Percentiles rank a stretch among this genome's conserved stretches.
Conservation (phyloP, 2,797 vertebrate species). For the Enteromius radiatus region DNA sequence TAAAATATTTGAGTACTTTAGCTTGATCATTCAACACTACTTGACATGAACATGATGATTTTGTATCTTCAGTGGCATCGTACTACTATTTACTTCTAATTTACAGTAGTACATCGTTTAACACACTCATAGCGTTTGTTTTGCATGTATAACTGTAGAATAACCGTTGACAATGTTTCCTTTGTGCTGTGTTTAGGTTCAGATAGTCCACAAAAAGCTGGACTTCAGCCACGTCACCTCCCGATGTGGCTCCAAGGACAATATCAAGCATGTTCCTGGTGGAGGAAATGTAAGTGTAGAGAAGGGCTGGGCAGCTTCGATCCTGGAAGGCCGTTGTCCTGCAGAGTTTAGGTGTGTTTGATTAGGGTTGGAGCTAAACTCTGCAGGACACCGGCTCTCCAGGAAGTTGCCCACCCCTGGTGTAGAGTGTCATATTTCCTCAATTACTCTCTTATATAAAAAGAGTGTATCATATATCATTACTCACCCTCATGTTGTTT, state of each 20-base stretch:
- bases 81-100: slow-evolving; percentile 13
- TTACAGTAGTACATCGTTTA: slow-evolving; percentile 8
- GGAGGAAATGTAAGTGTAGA: slow-evolving; percentile 95
- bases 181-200: slow-evolving; percentile 88
- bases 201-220: slow-evolving; percentile 99
- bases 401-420: slow-evolving; percentile 53
- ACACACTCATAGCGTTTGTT: neutral
- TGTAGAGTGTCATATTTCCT: slow-evolving; percentile 52
- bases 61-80: neutral
- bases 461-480: neutral
- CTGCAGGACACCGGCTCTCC: too few relatives aligned
- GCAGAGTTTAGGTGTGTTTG: too few relatives aligned
- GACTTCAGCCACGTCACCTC: slow-evolving; percentile 99
- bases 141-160: neutral
- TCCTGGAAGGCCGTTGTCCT: too few relatives aligned
- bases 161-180: slow-evolving; percentile 65
- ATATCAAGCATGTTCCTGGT: slow-evolving; percentile 99
- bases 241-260: slow-evolving; percentile 99
- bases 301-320: too few relatives aligned
- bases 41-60: slow-evolving; percentile 30
- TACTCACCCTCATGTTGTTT: neutral
- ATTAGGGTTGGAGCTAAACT: too few relatives aligned
- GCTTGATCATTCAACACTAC: neutral
- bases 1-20: neutral
- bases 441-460: neutral